Base-by-base conservation (phyloP, 2,888 invertebrate species). In the Clepsis dumicolana region DNA sequence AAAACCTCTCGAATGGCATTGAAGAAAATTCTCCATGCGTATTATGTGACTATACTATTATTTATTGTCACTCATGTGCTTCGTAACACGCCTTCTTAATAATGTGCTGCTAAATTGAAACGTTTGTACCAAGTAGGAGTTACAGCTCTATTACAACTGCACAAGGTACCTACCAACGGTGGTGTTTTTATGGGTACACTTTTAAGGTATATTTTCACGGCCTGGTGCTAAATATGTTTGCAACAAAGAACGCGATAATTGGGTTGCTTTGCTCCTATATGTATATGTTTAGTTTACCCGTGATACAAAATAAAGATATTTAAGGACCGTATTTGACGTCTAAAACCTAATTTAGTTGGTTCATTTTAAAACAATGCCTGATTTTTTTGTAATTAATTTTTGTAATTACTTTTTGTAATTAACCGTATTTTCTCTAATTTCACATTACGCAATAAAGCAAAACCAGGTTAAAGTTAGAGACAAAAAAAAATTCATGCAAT, bases 11-110 rank as follows among this genome's bases (percentile, higher is more conserved):
- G n/a, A 50, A 48, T 16, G 62, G 27, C 67, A 57, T 67, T 63
- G 62, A 63, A 50, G 14, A 50, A 24, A 50, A 63, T 66, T 66
- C 48, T 35, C 67, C 56, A 56, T 38, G 56, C 66, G 25, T 56
- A 50, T 62, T 64, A 50, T 50, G 16, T 64, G 18, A 24, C 29
- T 61, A n/a, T n/a, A n/a, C n/a, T n/a, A 57, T 59, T 65, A 65
- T 59, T 50, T n/a, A 60, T 61, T 61, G 61, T 61, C 53, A 44
- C 44, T 21, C 29, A 18, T 61, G 25, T 54, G 35, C 24, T 60
- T 16, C 57, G 16, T 44, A 8, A 44, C 18, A 44, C 41, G 1
- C n/a, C n/a, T n/a, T n/a, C 16, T 44, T 18, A 44, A 44, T 16
- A 18, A 16, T 44, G 2, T 44, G 41, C 2, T 44, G 16, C 7